Evolutionary conservation across 2,113 vertebrate species (phyloP), one percentile per base, ranked within the genome.

Genomic region (Prochilodus magdalenae): DNA sequence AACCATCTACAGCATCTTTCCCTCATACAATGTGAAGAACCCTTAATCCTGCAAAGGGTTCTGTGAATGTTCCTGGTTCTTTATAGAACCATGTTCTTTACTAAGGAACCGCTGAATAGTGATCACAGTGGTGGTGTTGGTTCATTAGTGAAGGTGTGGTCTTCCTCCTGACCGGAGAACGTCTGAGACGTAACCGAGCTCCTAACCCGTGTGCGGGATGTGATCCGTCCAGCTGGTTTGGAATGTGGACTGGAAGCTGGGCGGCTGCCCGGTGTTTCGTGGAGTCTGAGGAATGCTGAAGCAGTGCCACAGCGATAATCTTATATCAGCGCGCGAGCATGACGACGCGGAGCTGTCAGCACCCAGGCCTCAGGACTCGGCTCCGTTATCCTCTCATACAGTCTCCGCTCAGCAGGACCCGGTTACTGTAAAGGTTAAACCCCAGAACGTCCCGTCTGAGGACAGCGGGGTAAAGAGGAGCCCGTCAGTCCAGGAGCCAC

Each of bases 261-360:
- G 10, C 60, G 10, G n/a, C 30, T 59, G 83, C 72, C 62, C 44
- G 18, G 62, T 75, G 63, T 74, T 71, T 59, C 49, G 67, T 40
- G 30, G 40, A 59, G 71, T 47, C 53, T 71, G 53, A 71, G 72
- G 80, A 86, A 80, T 66, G 76, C 53, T 27, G 76, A 62, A 57
- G 22, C 44, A n/a, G 18, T 33, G 65, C 80, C 80, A 53, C 76
- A 5, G 29, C 15, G n/a, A 69, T 80, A 66, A 76, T 65, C 65
- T 72, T 22, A 55, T 26, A 73, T 80, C 29, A 60, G 24, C 18
- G 44, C 65, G 51, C 36, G 57, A 29, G 77, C 72, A 66, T 40
- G 40, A 71, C 40, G 60, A 51, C 59, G 67, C 20, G 18, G 27
- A 59, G 27, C 26, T 73, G 47, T 71, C 78, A 36, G 44, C 66